Base-by-base conservation (phyloP, 64 coral and sea anemone genomes). In the Actinia tenebrosa region DNA sequence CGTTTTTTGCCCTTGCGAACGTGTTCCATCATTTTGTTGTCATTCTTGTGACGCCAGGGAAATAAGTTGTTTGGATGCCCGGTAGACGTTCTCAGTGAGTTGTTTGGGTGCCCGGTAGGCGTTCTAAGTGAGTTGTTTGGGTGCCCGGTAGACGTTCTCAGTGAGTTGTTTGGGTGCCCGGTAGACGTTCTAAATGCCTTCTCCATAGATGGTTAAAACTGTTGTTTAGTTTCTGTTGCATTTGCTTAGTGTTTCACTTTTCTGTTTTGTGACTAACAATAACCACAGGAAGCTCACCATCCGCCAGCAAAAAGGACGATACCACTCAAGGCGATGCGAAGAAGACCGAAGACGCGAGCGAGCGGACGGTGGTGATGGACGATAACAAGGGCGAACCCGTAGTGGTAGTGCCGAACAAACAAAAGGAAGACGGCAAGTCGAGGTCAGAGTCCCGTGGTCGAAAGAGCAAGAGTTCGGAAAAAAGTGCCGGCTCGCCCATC, bases 241-340 rank as follows among this genome's bases (percentile, higher is more conserved):
- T 66, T 66, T 75, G 69, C 69, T 81, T 16, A 81, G 43, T 81
- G 44, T 85, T 54, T 85, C 83, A 85, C 44, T 59, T 64, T 53
- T 85, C 60, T 97, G 94, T 92, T 97, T 97, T 93, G 86, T 87
- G 78, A 97, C 92, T 88, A 97, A 97, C 85, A 87, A 86, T 87
- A 88, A 93, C 80, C 86, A 71, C 89, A 97, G 94, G 94, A 89
- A 97, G 93, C 30, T 84, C 89, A 44, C 71, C 93, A 66, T 61
- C 90, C 17, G 84, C 71, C 75, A 79, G 42, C 45, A 96, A 96
- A 89, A 91, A 93, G 64, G 94, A 97, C 80, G 91, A 93, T 37
- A 22, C 26, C 3, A 82, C 22, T 16, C 52, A 82, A 13, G 79
- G 82, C 44, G 90, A 92, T 44, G 80, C 79, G n/a, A 87, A 82